Evolutionary conservation across 2,113 vertebrate genomes (phyloP).

Genomic region (Drymodes brunneopygia): DNA sequence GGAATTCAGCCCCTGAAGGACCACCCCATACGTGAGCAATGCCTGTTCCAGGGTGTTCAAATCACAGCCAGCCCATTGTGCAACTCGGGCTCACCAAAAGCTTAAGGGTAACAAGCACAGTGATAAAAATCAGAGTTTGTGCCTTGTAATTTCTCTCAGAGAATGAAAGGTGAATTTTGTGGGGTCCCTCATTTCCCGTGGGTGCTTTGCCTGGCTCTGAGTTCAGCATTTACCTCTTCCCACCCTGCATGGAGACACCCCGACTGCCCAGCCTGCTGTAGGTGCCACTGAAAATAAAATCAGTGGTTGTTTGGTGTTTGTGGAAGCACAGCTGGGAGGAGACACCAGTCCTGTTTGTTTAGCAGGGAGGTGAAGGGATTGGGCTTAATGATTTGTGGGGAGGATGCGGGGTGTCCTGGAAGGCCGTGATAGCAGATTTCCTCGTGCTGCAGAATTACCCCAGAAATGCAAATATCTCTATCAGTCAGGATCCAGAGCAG

Average conservation of each 20-base stretch:
- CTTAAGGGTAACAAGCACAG: not conserved
- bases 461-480: constrained; percentile 25
- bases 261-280: not conserved
- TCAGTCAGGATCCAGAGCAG: constrained; percentile 8
- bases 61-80: not conserved
- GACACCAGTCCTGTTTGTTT: constrained; percentile 21
- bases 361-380: constrained; percentile 48
- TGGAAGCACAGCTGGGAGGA: not conserved
- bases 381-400: constrained; percentile 41
- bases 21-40: rapidly evolving
- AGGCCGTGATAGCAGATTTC: constrained; percentile 33
- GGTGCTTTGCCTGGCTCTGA: not conserved
- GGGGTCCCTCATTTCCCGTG: not conserved
- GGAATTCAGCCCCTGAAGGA: not conserved
- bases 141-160: not conserved
- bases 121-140: not conserved
- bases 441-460: not conserved
- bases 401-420: constrained; percentile 40
- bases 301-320: not conserved
- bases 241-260: not conserved
- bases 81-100: not conserved
- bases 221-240: not conserved
- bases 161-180: not conserved
- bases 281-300: not conserved
- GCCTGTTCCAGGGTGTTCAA: not conserved